phyloP scores from a whole-genome alignment of 2,888 invertebrate species.

The Timema cristinae region DNA sequence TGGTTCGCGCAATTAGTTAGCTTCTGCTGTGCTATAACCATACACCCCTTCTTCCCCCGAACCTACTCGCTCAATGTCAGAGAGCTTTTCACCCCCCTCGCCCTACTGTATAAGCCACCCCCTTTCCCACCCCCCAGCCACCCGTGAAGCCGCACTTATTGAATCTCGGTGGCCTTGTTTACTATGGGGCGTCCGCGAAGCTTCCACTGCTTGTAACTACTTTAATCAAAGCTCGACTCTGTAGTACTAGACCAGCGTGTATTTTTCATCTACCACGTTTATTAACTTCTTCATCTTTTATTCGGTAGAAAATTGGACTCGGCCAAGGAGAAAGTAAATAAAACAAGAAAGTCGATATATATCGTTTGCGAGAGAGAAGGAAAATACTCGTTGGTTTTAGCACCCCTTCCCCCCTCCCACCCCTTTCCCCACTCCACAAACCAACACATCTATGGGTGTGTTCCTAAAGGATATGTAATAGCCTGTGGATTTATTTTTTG shows the following conservation, averaged over 20 bases:
- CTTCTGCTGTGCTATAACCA: too few species aligned
- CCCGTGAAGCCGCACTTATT: conserved; percentile 32
- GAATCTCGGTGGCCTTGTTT: conserved; percentile 33
- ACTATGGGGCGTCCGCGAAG: conserved; percentile 20
- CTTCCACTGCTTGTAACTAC: conserved; percentile 35
- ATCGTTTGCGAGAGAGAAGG: conserved; percentile 16
- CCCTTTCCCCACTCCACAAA: background rate
- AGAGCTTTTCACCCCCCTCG: too few species aligned
- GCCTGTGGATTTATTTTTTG: background rate
- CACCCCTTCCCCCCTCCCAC: conserved; percentile 5
- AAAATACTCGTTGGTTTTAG: conserved; percentile 6
- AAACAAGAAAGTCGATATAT: conserved; percentile 33
- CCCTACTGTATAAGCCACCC: too few species aligned
- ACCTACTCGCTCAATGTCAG: too few species aligned
- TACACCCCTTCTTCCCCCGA: too few species aligned
- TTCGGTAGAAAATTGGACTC: conserved; percentile 43
- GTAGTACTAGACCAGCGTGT: conserved; percentile 31
- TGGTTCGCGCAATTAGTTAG: too few species aligned
- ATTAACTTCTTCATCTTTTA: conserved; percentile 44
- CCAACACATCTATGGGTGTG: too few species aligned
- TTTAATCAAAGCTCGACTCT: conserved; percentile 35
- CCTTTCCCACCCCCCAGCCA: conserved; percentile 6
- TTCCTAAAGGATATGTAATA: background rate
- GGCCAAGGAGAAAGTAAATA: conserved; percentile 42
- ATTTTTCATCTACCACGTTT: conserved; percentile 39